Base-by-base conservation (phyloP, 2,113 vertebrate species). In the Nanorana parkeri region DNA sequence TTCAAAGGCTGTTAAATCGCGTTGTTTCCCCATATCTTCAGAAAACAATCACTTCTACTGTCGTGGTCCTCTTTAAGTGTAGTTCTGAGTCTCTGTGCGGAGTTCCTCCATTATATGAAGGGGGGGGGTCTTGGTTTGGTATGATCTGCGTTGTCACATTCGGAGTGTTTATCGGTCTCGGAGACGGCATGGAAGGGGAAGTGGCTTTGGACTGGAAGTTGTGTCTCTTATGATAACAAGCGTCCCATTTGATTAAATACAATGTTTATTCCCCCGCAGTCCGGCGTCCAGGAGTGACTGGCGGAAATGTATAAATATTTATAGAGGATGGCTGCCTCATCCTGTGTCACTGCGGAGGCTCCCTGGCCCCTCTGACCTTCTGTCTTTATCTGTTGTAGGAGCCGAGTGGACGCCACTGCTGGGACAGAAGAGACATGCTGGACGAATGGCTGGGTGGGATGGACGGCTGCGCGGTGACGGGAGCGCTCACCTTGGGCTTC, bases 251-350 rank as follows among this genome's bases (percentile, higher is more conserved):
- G 61, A 28, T 68, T 68, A 56, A 24, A 55, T 26, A 21, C 52
- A 13, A 26, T 79, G 63, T 79, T 79, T 80, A 60, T 32, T 68
- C 19, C 24, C 36, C 8, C 4, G 11, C 3, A 47, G 26, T 26
- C 51, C 24, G 13, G 24, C 16, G 2, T 60, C 26, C 28, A 29
- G 13, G 20, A 24, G 5, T 10, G 26, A 41, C 52, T 6, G 28
- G 15, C 15, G 54, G 52, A 23, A 19, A 20, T 10, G 24, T 19
- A 52, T 69, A 79, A 79, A 68, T 79, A 68, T 79, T 79, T 79
- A 68, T 58, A 19, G 64, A 32, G 17, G 20, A 6, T 13, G 20
- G 21, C 74, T 28, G 36, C 32, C 36, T 77, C 75, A 64, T 77
- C 56, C 56, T 51, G 68, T 72, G 69, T 72, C 69, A 55, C 52